Conservation (phyloP, 2,113 vertebrate genomes). For the Rhabdomys dilectus region DNA sequence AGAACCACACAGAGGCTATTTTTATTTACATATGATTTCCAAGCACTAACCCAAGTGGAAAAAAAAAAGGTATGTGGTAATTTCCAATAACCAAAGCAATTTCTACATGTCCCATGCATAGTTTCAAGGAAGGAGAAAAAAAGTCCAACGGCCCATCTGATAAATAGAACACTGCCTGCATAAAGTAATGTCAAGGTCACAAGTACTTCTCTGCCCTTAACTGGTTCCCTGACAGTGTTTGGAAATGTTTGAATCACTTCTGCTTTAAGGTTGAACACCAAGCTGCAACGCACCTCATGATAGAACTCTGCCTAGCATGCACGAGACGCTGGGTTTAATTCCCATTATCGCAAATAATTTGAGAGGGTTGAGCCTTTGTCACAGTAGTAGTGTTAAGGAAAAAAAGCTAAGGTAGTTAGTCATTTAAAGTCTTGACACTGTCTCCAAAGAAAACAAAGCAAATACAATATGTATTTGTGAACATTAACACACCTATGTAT, state of each 20-base stretch:
- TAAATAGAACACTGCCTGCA: background rate
- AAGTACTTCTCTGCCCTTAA: background rate
- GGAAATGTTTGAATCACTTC: background rate
- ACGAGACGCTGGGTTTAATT: background rate
- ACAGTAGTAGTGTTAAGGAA: constrained; percentile 23
- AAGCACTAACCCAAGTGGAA: constrained; percentile 22
- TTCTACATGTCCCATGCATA: background rate
- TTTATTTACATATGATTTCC: constrained; percentile 54
- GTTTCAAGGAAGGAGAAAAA: background rate
- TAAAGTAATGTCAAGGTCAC: constrained; percentile 14
- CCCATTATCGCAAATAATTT: background rate
- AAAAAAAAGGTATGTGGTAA: constrained; percentile 40
- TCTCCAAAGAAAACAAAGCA: constrained; percentile 43
- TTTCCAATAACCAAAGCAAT: background rate
- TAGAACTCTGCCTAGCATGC: background rate
- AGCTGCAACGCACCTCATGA: background rate
- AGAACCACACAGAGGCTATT: background rate
- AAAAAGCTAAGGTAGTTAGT: background rate
- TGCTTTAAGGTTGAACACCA: background rate
- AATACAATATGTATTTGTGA: background rate
- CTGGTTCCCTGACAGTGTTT: background rate
- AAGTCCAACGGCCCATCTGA: background rate
- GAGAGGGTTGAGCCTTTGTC: background rate
- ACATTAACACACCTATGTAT: background rate
- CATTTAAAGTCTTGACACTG: background rate